Percentiles rank a stretch among this genome's conserved stretches.
Evolutionary conservation across 1,140 invertebrate species (phyloP).

Genomic region (Daktulosphaira vitifoliae): DNA sequence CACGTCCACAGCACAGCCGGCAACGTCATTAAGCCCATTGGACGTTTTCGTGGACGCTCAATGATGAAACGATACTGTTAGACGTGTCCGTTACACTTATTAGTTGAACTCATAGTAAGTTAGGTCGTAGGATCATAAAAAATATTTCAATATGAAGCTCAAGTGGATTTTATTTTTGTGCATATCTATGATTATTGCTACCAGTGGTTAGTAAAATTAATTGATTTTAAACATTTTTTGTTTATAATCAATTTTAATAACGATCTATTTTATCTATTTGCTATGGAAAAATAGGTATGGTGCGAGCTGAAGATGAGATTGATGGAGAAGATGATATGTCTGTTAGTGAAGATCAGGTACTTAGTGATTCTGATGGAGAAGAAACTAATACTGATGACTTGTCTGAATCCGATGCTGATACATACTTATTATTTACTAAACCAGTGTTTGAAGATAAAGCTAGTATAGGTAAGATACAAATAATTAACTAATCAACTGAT

Average conservation of each 20-base stretch:
- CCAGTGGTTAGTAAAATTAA: not conserved
- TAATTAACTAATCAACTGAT: no score
- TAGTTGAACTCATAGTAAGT: no score
- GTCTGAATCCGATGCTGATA: constrained; percentile 86
- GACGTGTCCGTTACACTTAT: constrained; percentile 26
- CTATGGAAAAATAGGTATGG: not conserved
- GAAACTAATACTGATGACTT: constrained; percentile 51
- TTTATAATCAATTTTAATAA: no score
- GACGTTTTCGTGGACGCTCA: not conserved
- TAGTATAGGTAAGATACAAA: constrained; percentile 53
- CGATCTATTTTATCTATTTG: no score
- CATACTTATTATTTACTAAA: constrained; percentile 84
- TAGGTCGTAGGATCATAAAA: not conserved
- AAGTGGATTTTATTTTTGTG: constrained; percentile 23
- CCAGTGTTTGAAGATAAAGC: constrained; percentile 55
- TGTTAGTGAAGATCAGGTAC: constrained; percentile 45
- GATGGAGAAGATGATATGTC: constrained; percentile 49
- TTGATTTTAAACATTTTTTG: no score
- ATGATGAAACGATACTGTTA: not conserved
- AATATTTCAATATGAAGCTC: not conserved
- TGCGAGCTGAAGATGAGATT: constrained; percentile 25
- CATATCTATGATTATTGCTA: not conserved
- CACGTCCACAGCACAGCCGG: constrained; percentile 26
- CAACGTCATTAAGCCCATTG: constrained; percentile 25
- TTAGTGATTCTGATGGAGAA: constrained; percentile 35